phyloP scores from a whole-genome alignment of 2,113 vertebrate genomes.

The Dryoscopus gambensis region DNA sequence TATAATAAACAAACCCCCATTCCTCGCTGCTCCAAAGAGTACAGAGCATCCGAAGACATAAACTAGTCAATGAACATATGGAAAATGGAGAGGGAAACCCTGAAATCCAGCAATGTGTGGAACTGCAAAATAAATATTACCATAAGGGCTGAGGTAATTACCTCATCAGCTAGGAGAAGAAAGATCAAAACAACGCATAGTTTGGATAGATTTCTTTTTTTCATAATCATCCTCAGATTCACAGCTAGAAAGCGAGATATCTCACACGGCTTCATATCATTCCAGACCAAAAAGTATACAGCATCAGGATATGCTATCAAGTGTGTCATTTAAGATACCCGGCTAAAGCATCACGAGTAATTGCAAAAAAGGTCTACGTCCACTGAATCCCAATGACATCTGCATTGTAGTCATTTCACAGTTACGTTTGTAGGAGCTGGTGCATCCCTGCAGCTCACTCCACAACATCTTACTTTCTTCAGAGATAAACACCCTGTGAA shows the following conservation, averaged over 20 bases:
- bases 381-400: conserved; percentile 56
- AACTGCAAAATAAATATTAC: conserved; percentile 56
- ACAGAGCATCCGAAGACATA: neutral
- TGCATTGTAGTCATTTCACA: conserved; percentile 28
- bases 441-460: neutral
- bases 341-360: conserved; percentile 21
- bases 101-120: conserved; percentile 27
- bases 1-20: conserved; percentile 9
- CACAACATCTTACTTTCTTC: neutral
- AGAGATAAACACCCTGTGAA: neutral
- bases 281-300: neutral
- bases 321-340: neutral
- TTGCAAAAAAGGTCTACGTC: conserved; percentile 9
- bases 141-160: conserved; percentile 54
- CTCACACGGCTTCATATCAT: neutral
- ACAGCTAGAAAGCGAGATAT: neutral
- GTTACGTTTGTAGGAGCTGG: neutral
- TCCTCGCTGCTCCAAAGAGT: neutral
- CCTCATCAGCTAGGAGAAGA: conserved; percentile 24
- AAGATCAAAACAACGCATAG: conserved; percentile 25
- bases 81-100: conserved; percentile 16
- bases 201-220: neutral
- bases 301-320: neutral
- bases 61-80: conserved; percentile 28
- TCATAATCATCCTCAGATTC: conserved; percentile 6